A percentile compares a stretch with the other conserved stretches of the same genome.
phyloP scores from a whole-genome alignment of 2,797 vertebrate species.

The Momotus momota region DNA sequence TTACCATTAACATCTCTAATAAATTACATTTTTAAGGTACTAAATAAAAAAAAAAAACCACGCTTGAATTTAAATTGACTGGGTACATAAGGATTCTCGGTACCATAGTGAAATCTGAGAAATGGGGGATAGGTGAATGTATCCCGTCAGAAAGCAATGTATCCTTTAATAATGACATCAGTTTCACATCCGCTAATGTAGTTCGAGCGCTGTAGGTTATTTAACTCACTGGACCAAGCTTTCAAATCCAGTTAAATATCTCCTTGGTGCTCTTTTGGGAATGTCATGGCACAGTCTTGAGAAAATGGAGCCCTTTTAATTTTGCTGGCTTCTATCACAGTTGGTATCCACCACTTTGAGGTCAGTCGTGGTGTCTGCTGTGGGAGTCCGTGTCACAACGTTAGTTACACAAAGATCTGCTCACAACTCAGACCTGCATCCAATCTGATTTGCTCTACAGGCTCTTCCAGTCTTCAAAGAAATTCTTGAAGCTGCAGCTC shows the following conservation, averaged over 20 bases:
- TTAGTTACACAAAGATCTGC: neutral
- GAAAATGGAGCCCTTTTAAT: neutral
- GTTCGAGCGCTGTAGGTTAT: neutral
- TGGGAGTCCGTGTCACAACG: neutral
- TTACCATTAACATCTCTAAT: neutral
- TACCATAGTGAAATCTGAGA: neutral
- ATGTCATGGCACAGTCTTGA: neutral
- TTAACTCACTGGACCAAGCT: slow-evolving; percentile 17
- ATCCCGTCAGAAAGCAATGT: neutral
- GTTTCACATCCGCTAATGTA: slow-evolving; percentile 9
- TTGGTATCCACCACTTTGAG: neutral
- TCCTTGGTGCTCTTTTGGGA: neutral
- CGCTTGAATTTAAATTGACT: neutral
- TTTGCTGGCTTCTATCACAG: neutral
- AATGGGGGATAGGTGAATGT: neutral
- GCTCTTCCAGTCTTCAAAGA: neutral
- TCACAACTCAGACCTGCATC: neutral
- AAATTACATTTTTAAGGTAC: neutral
- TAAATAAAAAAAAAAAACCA: neutral
- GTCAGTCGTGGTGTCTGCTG: neutral
- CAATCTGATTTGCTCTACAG: neutral
- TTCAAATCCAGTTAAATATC: slow-evolving; percentile 39
- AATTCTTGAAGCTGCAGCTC: neutral
- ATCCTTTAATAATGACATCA: slow-evolving; percentile 45
- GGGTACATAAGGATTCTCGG: neutral